Evolutionary conservation across 2,113 vertebrate species (phyloP).

Genomic region (Trinectes maculatus): DNA sequence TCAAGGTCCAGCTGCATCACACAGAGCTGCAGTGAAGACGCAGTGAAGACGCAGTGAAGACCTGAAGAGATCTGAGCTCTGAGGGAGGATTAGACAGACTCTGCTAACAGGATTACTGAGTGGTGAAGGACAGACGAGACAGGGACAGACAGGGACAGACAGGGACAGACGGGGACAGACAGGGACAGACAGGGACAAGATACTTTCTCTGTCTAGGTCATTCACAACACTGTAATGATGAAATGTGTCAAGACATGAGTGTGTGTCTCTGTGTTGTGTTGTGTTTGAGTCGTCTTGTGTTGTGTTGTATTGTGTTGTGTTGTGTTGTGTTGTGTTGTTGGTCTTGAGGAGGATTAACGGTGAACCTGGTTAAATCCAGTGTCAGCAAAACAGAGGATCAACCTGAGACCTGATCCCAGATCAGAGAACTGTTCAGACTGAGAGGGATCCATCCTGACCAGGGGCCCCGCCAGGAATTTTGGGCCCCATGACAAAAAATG

Average conservation of each 20-base stretch:
- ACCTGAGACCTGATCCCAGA: background rate
- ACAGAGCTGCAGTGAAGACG: conserved; percentile 34
- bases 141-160: background rate
- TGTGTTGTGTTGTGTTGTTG: background rate
- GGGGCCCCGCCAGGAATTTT: no score
- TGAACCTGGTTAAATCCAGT: conserved; percentile 65
- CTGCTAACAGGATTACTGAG: conserved; percentile 78
- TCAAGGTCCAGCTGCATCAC: conserved; percentile 63
- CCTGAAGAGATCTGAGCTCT: conserved; percentile 31
- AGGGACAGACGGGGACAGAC: background rate
- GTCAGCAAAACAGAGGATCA: conserved; percentile 75
- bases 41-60: conserved; percentile 42
- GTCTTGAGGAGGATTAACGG: conserved; percentile 69
- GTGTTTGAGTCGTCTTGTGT: no score
- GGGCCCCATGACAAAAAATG: no score
- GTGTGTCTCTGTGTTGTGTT: no score
- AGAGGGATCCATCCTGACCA: background rate
- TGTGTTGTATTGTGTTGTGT: background rate
- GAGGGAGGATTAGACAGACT: conserved; percentile 72
- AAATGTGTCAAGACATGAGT: no score
- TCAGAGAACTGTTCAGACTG: background rate
- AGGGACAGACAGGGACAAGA: background rate
- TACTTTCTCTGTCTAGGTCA: no score
- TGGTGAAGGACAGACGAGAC: conserved; percentile 26
- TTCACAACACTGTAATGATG: no score